Conservation (phyloP, 2,113 vertebrate genomes). For the Cyphomyrus plagiostoma region DNA sequence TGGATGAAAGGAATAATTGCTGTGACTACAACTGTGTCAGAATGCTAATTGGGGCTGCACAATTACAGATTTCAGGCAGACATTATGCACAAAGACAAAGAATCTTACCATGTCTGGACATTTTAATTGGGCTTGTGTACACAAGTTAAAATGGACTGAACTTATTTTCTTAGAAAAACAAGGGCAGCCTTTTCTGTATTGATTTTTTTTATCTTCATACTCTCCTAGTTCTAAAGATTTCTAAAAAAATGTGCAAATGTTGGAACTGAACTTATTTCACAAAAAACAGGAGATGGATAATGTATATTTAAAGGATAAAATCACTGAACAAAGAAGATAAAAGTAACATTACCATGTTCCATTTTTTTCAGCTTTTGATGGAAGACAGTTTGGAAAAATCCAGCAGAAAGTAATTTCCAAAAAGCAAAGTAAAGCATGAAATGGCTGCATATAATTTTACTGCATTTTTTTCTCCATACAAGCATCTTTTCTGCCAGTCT, state of each 20-base stretch:
- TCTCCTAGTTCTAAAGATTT: neutral
- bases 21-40: neutral
- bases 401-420: neutral
- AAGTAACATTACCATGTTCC: neutral
- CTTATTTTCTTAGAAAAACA: neutral
- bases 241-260: neutral
- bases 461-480: neutral
- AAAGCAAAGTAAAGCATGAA: constrained; percentile 2
- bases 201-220: neutral
- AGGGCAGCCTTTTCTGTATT: neutral
- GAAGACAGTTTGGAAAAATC: neutral
- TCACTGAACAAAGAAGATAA: neutral
- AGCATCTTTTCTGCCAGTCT: neutral
- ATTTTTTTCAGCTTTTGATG: neutral
- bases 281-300: neutral
- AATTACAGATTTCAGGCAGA: neutral
- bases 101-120: neutral
- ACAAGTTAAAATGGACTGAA: neutral
- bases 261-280: neutral
- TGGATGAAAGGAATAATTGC: neutral
- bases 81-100: constrained; percentile 3
- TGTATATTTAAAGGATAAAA: neutral
- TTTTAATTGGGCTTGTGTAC: constrained; percentile 5
- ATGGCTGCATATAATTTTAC: neutral
- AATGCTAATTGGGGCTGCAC: constrained; percentile 2